Evolutionary conservation across 1,140 invertebrate genomes (phyloP).

Genomic region (Pinna nobilis): DNA sequence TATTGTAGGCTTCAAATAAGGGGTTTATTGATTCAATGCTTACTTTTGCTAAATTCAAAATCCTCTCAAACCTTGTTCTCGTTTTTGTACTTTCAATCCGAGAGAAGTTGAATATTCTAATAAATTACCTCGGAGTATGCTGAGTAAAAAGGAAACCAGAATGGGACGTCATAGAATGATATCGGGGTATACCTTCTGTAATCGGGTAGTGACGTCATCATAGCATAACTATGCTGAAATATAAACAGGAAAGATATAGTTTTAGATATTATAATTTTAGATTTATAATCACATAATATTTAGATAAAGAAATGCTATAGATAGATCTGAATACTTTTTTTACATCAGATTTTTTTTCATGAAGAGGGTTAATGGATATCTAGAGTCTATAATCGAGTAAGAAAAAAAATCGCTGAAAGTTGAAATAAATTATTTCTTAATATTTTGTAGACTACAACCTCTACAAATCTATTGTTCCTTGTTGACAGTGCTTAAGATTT

Average conservation of each 20-base stretch:
- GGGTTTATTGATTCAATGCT: no score
- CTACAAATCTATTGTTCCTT: no score
- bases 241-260: background rate
- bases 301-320: background rate
- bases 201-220: conserved; percentile 58
- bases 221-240: conserved; percentile 50
- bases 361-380: background rate
- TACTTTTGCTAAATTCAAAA: no score
- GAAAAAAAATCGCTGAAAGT: no score
- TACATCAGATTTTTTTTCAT: background rate
- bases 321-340: background rate
- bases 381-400: background rate
- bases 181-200: conserved; percentile 62
- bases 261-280: background rate
- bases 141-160: conserved; percentile 73
- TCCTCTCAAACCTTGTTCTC: no score
- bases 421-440: no score
- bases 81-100: no score
- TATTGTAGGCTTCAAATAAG: no score
- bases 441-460: no score
- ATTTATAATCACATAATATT: background rate
- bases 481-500: no score
- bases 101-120: background rate
- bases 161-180: conserved; percentile 66
- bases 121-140: conserved; percentile 72